Percentiles rank a stretch among this genome's conserved stretches.
Evolutionary conservation across 2,888 invertebrate species (phyloP).

Genomic region (Limnephilus rhombicus): DNA sequence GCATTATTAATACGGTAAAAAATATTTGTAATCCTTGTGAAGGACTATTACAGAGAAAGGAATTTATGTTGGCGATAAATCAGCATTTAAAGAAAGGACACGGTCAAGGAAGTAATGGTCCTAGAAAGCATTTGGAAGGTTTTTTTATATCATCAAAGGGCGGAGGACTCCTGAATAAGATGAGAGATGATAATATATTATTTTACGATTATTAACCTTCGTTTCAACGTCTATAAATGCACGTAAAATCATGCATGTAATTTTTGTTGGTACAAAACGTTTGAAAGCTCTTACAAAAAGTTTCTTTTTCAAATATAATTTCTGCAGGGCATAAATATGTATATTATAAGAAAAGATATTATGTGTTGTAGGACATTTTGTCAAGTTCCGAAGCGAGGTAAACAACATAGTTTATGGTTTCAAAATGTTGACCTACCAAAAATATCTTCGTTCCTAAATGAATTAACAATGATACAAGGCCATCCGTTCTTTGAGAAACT

Average conservation of each 20-base stretch:
- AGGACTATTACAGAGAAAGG: slow-evolving; percentile 37
- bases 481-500: too few relatives aligned
- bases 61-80: slow-evolving; percentile 42
- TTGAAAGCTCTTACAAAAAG: too few relatives aligned
- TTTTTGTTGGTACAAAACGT: too few relatives aligned
- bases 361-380: too few relatives aligned
- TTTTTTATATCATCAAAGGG: background rate
- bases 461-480: too few relatives aligned
- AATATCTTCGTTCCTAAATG: background rate
- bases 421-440: background rate
- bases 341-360: too few relatives aligned
- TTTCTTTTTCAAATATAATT: too few relatives aligned
- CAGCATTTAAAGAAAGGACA: slow-evolving; percentile 47
- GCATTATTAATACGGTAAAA: background rate
- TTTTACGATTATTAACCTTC: too few relatives aligned
- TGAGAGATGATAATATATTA: background rate
- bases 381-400: background rate
- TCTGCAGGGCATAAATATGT: too few relatives aligned
- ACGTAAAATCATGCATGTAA: background rate
- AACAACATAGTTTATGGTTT: background rate
- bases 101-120: slow-evolving; percentile 18
- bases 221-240: too few relatives aligned
- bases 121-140: background rate
- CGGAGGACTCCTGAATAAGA: background rate
- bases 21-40: slow-evolving; percentile 6